Percentiles rank a stretch among this genome's conserved stretches.
These are phyloP conservation scores for Sarcophaga subvicina DNA, from an alignment of 2,888 invertebrate species.

Conservation along the genomic window DNA sequence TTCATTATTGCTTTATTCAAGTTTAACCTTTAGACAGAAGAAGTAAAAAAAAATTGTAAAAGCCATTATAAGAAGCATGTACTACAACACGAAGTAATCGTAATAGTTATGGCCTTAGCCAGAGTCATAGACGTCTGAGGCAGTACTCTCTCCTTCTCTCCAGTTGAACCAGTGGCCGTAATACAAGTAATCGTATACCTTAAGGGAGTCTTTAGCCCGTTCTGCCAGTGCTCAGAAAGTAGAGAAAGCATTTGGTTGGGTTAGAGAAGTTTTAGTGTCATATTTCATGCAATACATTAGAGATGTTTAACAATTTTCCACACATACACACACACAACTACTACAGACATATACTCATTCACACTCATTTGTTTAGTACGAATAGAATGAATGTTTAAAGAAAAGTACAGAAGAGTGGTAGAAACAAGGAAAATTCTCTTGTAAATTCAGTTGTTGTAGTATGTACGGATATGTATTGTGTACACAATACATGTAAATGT, in stretches of 20 bases:
- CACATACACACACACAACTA: conserved; percentile 14
- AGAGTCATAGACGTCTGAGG: conserved; percentile 20
- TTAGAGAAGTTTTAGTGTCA: conserved; percentile 59
- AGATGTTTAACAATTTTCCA: conserved; percentile 62
- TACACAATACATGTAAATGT: conserved; percentile 43
- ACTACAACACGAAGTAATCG: conserved; percentile 29
- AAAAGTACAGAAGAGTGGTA: conserved; percentile 2
- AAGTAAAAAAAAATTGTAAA: conserved; percentile 1
- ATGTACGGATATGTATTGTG: background rate
- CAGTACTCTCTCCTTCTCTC: conserved; percentile 1
- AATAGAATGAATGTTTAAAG: conserved; percentile 17
- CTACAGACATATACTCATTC: background rate
- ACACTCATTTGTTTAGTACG: conserved; percentile 20
- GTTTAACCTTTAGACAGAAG: conserved; percentile 57
- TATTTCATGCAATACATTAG: conserved; percentile 66
- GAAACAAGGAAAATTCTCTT: background rate
- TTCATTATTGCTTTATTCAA: conserved; percentile 32
- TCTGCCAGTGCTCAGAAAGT: conserved; percentile 27
- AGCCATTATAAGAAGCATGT: conserved; percentile 55
- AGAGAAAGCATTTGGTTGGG: conserved; percentile 19
- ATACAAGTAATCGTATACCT: conserved; percentile 56
- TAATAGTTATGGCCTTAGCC: conserved; percentile 33
- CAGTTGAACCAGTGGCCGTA: conserved; percentile 17
- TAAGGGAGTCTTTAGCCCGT: conserved; percentile 61
- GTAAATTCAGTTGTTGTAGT: background rate